Evolutionary conservation across 2,113 vertebrate genomes (phyloP), one percentile per base, ranked within the genome.

Genomic region (Proterorhinus semilunaris): DNA sequence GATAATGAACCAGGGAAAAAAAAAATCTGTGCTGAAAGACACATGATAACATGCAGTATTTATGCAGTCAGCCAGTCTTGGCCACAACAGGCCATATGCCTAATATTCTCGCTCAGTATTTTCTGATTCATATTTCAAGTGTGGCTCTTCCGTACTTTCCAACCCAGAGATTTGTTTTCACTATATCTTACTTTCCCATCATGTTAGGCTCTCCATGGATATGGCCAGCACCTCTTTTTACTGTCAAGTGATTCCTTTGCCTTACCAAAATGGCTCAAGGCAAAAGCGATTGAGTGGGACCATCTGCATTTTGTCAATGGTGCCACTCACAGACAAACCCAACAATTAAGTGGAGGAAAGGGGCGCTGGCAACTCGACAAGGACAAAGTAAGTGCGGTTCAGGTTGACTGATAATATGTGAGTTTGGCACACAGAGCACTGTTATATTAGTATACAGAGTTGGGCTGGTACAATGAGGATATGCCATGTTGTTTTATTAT

Each of bases 371-470:
- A 66, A 48, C 54, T 27, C 64, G 67, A 67, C 70, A 68, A 66
- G 61, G 57, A 69, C n/a, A 44, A 46, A 62, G 68, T 65, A 43
- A 61, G n/a, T 65, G 50, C 42, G 43, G 61, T 54, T 58, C 27
- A 51, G 9, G 57, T 69, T 66, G 8, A 66, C 55, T 62, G 75
- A 82, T 79, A 71, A 81, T 69, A 63, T 66, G 21, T 76, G 65
- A 74, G 71, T 12, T 17, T 65, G 12, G 67, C 57, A 57, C 64
- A 59, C 6, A 48, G 6, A 81, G 59, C 71, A 71, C 67, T 67
- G 36, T 21, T 50, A 16, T 65, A 69, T 72, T 66, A 65, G 54
- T 36, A 36, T 36, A 36, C 27, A 3, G 27, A 36, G 27, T 36
- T 36, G 27, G 3, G 4, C 27, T 36, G 27, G 1, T 4, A 36